These are phyloP conservation scores for Pristionchus japonicus DNA, from an alignment of 2,888 invertebrate genomes.

Conservation along the genomic window DNA sequence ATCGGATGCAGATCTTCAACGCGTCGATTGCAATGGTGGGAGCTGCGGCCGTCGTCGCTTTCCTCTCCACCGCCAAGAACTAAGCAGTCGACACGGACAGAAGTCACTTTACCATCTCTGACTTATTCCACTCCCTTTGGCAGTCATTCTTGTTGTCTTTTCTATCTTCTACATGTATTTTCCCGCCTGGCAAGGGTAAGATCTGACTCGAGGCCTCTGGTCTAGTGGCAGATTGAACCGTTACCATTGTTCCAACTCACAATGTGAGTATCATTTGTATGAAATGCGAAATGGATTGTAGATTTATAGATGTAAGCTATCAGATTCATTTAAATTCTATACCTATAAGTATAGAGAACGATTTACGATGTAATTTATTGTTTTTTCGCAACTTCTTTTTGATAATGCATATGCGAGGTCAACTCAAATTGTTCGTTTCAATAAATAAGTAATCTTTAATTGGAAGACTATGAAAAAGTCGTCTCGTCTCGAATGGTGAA, in stretches of 20 bases:
- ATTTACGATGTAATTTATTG: slow-evolving; percentile 43
- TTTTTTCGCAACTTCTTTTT: neutral
- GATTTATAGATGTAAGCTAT: slow-evolving; percentile 42
- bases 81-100: slow-evolving; percentile 45
- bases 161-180: slow-evolving; percentile 13
- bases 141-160: slow-evolving; percentile 24
- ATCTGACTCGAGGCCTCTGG: neutral
- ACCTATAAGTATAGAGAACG: neutral
- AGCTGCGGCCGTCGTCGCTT: slow-evolving; percentile 90
- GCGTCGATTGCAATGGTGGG: slow-evolving; percentile 91
- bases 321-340: slow-evolving; percentile 27
- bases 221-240: neutral
- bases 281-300: slow-evolving; percentile 36
- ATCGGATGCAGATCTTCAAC: slow-evolving; percentile 82
- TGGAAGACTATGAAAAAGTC: neutral
- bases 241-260: slow-evolving; percentile 17
- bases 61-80: slow-evolving; percentile 90
- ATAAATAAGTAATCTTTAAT: slow-evolving; percentile 16
- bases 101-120: slow-evolving; percentile 18
- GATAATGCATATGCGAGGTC: slow-evolving; percentile 5
- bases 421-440: slow-evolving; percentile 35
- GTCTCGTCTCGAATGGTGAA: slow-evolving; percentile 9
- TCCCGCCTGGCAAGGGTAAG: neutral
- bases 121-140: neutral
- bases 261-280: slow-evolving; percentile 36